Conservation (phyloP, 2,888 invertebrate genomes). For the Copidosoma aretas region DNA sequence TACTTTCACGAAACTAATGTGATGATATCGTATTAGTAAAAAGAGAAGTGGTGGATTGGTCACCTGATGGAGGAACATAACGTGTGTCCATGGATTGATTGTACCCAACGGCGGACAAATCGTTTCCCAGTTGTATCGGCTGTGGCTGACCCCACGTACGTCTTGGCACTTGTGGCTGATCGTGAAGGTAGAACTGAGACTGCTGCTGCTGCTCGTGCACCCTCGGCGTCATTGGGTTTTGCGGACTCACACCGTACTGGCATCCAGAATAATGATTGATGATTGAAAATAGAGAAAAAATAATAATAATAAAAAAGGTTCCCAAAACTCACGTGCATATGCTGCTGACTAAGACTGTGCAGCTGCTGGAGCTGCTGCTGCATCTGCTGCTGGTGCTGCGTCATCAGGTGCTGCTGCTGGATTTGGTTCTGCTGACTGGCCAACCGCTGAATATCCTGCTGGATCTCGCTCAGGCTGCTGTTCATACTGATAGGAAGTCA, state of each 20-base stretch:
- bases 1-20: background rate
- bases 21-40: too few species aligned
- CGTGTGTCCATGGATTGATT: constrained; percentile 57
- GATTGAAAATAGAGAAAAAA: background rate
- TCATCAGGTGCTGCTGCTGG: constrained; percentile 70
- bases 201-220: constrained; percentile 60
- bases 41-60: too few species aligned
- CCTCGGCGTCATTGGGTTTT: constrained; percentile 56
- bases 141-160: constrained; percentile 65
- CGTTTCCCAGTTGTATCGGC: constrained; percentile 60
- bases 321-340: constrained; percentile 52
- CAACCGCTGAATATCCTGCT: constrained; percentile 90
- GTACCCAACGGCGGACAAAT: constrained; percentile 58
- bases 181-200: constrained; percentile 80
- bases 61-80: constrained; percentile 53
- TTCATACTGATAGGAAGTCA: constrained; percentile 89
- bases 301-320: background rate
- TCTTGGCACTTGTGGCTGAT: constrained; percentile 66
- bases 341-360: constrained; percentile 62
- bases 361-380: constrained; percentile 68
- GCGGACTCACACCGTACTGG: constrained; percentile 52
- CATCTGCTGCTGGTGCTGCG: constrained; percentile 66
- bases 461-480: constrained; percentile 90
- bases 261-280: constrained; percentile 44
- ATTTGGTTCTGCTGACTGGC: constrained; percentile 83